Conservation (phyloP, 2,888 invertebrate species). For the Alloscopus bannaensis region DNA sequence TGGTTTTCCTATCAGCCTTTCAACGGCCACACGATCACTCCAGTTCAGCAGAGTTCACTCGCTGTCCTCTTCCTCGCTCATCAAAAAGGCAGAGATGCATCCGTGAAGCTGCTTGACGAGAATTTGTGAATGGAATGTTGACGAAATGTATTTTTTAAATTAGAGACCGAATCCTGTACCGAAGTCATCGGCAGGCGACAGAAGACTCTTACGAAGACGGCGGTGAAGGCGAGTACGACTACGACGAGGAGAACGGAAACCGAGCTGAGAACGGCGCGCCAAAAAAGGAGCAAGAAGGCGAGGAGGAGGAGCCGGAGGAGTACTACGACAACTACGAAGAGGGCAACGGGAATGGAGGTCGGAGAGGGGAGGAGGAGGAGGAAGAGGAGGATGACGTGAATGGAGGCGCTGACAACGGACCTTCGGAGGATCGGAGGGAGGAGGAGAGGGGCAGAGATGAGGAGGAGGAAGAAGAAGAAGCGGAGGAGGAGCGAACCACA, state of each 20-base stretch:
- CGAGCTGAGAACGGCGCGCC: constrained; percentile 23
- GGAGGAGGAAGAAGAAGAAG: constrained; percentile 52
- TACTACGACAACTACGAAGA: constrained; percentile 37
- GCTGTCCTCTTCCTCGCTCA: too few relatives aligned
- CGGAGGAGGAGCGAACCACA: constrained; percentile 1
- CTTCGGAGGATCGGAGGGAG: constrained; percentile 6
- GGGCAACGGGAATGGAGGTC: constrained; percentile 1
- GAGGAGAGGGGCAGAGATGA: constrained; percentile 27
- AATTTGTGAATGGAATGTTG: background rate
- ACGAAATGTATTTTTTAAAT: background rate
- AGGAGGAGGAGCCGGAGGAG: constrained; percentile 46
- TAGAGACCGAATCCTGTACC: constrained; percentile 49
- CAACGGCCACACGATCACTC: too few relatives aligned
- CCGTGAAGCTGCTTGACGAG: too few relatives aligned
- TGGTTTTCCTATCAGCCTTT: too few relatives aligned
- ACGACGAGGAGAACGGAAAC: constrained; percentile 61
- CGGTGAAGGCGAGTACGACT: constrained; percentile 71
- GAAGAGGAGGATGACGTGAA: constrained; percentile 15
- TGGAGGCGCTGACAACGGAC: background rate
- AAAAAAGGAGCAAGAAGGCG: background rate
- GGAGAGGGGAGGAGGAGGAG: background rate
- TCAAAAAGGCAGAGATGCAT: too few relatives aligned
- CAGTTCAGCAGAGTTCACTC: too few relatives aligned
- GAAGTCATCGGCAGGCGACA: constrained; percentile 67
- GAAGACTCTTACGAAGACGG: constrained; percentile 71